Evolutionary conservation across 2,113 vertebrate species (phyloP).

Genomic region (Vimba vimba): DNA sequence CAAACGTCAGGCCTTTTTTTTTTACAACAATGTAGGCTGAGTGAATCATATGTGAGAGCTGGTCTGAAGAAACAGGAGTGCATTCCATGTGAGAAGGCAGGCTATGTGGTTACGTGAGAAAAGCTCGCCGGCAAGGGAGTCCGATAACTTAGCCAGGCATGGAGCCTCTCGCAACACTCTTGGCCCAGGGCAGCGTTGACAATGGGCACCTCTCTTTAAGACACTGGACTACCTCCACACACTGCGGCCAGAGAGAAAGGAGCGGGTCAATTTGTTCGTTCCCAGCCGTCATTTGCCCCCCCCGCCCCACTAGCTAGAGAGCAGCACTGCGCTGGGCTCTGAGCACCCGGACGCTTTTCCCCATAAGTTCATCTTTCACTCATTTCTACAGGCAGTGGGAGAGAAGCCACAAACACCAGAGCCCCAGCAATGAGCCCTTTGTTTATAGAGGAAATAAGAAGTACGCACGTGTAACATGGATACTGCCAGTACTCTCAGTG

Average conservation of each 20-base stretch:
- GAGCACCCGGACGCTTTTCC: constrained; percentile 49
- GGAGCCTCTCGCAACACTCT: constrained; percentile 48
- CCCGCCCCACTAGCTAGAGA: constrained; percentile 39
- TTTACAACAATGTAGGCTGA: constrained; percentile 54
- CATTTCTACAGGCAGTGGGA: constrained; percentile 63
- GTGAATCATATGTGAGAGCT: constrained; percentile 43
- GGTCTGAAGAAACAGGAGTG: constrained; percentile 37
- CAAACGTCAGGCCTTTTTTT: constrained; percentile 56
- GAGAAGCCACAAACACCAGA: constrained; percentile 66
- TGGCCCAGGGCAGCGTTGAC: constrained; percentile 49
- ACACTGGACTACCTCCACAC: constrained; percentile 36
- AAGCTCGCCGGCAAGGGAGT: constrained; percentile 30
- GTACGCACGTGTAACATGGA: constrained; percentile 65
- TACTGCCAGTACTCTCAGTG: constrained; percentile 66
- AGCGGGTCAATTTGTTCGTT: constrained; percentile 54
- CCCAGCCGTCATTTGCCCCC: constrained; percentile 50
- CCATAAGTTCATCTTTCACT: constrained; percentile 65
- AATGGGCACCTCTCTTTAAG: constrained; percentile 55
- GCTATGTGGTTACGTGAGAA: constrained; percentile 48
- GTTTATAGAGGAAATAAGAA: constrained; percentile 71
- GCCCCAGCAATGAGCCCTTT: constrained; percentile 68
- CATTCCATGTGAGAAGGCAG: constrained; percentile 43
- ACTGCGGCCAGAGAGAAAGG: constrained; percentile 37
- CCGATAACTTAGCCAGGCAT: constrained; percentile 53
- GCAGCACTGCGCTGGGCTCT: constrained; percentile 28